Conservation (phyloP, 1,140 invertebrate genomes). For the Wasmannia auropunctata region DNA sequence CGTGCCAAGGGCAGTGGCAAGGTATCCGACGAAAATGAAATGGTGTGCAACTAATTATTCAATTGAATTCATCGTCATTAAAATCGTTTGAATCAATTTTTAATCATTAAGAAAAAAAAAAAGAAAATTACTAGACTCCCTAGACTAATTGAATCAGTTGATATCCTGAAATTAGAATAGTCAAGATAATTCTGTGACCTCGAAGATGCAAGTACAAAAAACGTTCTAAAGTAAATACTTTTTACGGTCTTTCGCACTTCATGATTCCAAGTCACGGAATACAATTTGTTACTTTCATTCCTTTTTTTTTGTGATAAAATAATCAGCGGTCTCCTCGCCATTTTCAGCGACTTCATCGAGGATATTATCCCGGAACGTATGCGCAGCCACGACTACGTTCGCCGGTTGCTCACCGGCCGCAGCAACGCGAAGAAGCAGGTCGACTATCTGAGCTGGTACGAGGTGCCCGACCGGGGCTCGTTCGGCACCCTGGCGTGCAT, state of each 20-base stretch:
- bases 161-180: background rate
- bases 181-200: slow-evolving; percentile 10
- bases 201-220: background rate
- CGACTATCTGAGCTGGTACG: slow-evolving; percentile 87
- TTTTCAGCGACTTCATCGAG: slow-evolving; percentile 81
- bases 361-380: slow-evolving; percentile 81
- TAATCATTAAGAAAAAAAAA: background rate
- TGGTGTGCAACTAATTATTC: slow-evolving; percentile 4
- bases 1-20: slow-evolving; percentile 88
- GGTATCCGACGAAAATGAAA: slow-evolving; percentile 75
- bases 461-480: slow-evolving; percentile 88
- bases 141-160: background rate
- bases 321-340: background rate
- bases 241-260: background rate
- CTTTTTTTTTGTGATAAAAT: background rate
- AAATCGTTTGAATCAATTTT: background rate
- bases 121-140: background rate
- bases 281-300: background rate
- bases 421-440: slow-evolving; percentile 86
- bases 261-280: background rate
- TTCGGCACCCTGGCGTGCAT: slow-evolving; percentile 91
- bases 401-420: slow-evolving; percentile 87
- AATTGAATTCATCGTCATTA: background rate
- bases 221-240: background rate
- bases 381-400: slow-evolving; percentile 88